Percentiles rank a stretch among this genome's conserved stretches.
Evolutionary conservation across 2,888 invertebrate species (phyloP).

Genomic region (Trachelus iudaicus): DNA sequence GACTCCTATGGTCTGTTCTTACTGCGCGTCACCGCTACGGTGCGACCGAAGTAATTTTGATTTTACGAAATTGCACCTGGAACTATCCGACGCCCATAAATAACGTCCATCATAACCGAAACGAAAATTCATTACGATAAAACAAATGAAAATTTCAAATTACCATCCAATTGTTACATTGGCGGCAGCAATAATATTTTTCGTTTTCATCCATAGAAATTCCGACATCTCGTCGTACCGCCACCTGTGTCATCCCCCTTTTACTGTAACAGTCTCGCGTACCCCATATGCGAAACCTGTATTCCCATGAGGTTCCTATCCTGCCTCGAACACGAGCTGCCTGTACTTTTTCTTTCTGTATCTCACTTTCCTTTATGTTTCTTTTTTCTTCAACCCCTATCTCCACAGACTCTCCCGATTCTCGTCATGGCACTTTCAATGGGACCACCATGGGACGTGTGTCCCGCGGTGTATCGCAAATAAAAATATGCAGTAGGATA

Average conservation of each 20-base stretch:
- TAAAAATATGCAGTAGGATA: conserved; percentile 22
- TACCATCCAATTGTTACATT: conserved; percentile 1
- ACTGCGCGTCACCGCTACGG: not conserved
- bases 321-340: conserved; percentile 3
- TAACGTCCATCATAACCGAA: not conserved
- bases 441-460: not conserved
- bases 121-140: not conserved
- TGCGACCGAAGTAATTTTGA: conserved; percentile 21
- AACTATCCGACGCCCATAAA: conserved; percentile 3
- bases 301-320: conserved; percentile 20
- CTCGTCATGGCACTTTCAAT: not conserved
- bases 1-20: not conserved
- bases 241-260: not conserved
- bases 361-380: not conserved
- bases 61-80: conserved; percentile 6
- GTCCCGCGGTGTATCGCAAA: not conserved
- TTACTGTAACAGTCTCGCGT: not conserved
- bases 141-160: not conserved
- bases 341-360: not conserved
- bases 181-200: conserved; percentile 20
- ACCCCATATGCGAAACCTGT: not conserved
- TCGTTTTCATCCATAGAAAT: not conserved
- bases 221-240: not conserved
- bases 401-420: not conserved
- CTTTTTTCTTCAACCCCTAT: not conserved